Evolutionary conservation across 2,797 vertebrate genomes (phyloP), one percentile per base, ranked within the genome.

Genomic region (Acanthopagrus latus): DNA sequence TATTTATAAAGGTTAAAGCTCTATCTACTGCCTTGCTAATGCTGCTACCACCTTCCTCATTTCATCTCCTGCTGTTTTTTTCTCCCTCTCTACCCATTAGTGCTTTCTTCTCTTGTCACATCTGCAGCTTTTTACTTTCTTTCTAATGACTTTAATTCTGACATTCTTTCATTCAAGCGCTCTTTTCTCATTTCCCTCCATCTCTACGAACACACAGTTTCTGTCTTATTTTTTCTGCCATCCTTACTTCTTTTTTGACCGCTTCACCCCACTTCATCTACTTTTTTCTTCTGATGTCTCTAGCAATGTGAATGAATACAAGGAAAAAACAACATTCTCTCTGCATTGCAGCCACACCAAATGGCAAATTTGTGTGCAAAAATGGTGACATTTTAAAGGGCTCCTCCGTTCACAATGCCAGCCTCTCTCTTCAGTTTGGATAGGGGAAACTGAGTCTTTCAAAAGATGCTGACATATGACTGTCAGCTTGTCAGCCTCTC

Each of bases 1-100:
- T 91, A 89, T 91, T 90, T 83, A 54, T 75, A 89, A 91, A 92
- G 90, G 94, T 94, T 93, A 90, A 87, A 87, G 77, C 77, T 69
- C 63, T 88, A 85, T 89, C 65, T 66, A 47, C 50, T 41, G 73
- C 71, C 74, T 76, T 64, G 41, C 57, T 46, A 76, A 64, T 83
- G 57, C 76, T 57, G 4, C 64, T 72, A 55, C 54, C 66, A 60
- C 68, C 74, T 81, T 80, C 48, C 78, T 86, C 64, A 58, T 78
- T 89, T 88, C 38, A 67, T 82, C 71, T 78, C 74, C 51, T 78
- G 62, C 78, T 76, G 58, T 38, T 82, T 70, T 8, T 70, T 56
- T 54, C 62, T 73, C 33, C 59, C 46, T 74, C 18, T 60, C 44
- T 46, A 17, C 72, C 62, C 69, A 80, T 83, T 74, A 80, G 58